Base-by-base conservation (phyloP, 2,888 invertebrate genomes). In the Drosophila putrida region DNA sequence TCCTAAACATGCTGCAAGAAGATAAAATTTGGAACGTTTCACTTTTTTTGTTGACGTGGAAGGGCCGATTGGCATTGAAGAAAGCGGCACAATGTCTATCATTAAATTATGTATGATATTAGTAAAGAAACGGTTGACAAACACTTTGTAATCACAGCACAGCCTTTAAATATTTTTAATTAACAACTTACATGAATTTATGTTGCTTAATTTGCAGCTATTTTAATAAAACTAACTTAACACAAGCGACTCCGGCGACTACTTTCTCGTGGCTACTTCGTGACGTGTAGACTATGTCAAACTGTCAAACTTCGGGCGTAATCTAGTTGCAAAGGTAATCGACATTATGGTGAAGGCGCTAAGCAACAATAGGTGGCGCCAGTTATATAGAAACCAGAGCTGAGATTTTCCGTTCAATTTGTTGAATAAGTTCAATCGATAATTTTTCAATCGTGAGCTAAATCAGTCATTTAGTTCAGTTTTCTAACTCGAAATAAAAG, bases 241-340 rank as follows among this genome's bases (percentile, higher is more conserved):
- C 39, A 25, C 59, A 61, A 44, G 54, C 65, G 49, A 60, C 54
- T 39, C 50, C 59, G 28, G 41, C 63, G 54, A 55, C 71, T 70
- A 69, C 76, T 83, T 88, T 81, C 75, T 75, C 87, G 86, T 81
- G 78, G 81, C 74, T 71, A 66, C 79, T 80, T 78, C 80, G 89
- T 91, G 91, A 91, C 91, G 91, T 90, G 91, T 91, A 82, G 72
- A 73, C 81, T 88, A 80, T 90, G 91, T 91, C 91, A 91, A 75
- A 76, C 70, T 66, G 85, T 71, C 41, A 43, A 53, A 53, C 61
- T 41, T 64, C 51, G 50, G 28, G n/a, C 20, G 31, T 28, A 46
- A 35, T 35, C 4, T 10, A 35, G 33, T 4, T 35, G 33, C 33
- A 20, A 20, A 20, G 3, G 20, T 20, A 20, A 20, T 20, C 20